Conservation (phyloP, 2,888 invertebrate species). For the Epistrophe grossulariae region DNA sequence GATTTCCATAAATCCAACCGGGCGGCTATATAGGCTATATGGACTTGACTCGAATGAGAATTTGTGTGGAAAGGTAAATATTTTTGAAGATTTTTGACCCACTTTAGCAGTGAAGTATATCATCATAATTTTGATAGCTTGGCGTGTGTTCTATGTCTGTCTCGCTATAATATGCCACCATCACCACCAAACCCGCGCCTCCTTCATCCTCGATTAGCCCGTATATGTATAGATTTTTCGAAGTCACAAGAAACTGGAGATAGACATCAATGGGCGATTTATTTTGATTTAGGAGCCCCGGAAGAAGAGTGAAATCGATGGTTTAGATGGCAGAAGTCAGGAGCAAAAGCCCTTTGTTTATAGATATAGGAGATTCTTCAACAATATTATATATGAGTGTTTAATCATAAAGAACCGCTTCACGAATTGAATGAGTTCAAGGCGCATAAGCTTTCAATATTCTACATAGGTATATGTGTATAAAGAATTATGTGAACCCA, state of each 20-base stretch:
- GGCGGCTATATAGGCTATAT: background rate
- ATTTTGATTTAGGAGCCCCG: constrained; percentile 71
- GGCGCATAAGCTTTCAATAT: constrained; percentile 45
- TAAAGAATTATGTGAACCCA: constrained; percentile 24
- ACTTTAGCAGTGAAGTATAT: constrained; percentile 61
- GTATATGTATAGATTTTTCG: constrained; percentile 20
- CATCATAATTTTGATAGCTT: constrained; percentile 64
- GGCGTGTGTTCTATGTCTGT: constrained; percentile 28
- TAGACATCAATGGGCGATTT: constrained; percentile 66
- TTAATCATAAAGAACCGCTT: constrained; percentile 22
- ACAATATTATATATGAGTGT: constrained; percentile 29
- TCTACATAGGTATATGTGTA: too few species aligned
- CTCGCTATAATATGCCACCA: background rate
- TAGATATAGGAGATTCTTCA: background rate
- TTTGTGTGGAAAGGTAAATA: constrained; percentile 22
- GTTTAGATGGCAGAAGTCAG: constrained; percentile 31
- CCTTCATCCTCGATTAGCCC: background rate
- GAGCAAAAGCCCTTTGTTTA: constrained; percentile 2
- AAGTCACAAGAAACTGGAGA: constrained; percentile 27
- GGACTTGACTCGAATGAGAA: constrained; percentile 3
- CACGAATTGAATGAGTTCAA: constrained; percentile 24
- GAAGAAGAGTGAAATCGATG: constrained; percentile 67
- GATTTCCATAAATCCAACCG: constrained; percentile 70
- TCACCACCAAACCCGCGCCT: background rate
- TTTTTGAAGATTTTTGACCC: constrained; percentile 48